Evolutionary conservation across 2,888 invertebrate species (phyloP).

Genomic region (Sycophila texana): DNA sequence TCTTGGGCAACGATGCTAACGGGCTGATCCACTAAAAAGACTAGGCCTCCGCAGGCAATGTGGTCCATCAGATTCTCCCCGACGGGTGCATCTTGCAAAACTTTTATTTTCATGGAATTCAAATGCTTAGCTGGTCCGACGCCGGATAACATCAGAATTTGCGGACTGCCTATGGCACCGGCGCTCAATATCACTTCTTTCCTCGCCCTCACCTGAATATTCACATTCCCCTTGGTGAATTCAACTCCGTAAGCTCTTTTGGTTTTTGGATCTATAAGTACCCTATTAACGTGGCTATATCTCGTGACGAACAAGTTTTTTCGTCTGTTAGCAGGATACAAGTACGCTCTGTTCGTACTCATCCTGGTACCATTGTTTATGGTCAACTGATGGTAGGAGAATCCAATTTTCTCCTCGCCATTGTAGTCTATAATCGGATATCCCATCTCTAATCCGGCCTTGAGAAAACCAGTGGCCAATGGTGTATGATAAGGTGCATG

Average conservation of each 20-base stretch:
- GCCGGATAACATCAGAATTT: slow-evolving; percentile 88
- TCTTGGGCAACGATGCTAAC: slow-evolving; percentile 57
- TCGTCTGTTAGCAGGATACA: slow-evolving; percentile 79
- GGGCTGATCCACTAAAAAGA: slow-evolving; percentile 77
- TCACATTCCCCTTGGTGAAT: slow-evolving; percentile 77
- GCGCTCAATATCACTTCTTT: slow-evolving; percentile 86
- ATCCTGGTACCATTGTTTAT: slow-evolving; percentile 82
- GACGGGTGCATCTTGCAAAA: slow-evolving; percentile 79
- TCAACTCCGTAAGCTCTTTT: slow-evolving; percentile 80
- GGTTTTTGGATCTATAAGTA: slow-evolving; percentile 78
- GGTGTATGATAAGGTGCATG: slow-evolving; percentile 78
- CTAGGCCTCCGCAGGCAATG: slow-evolving; percentile 81
- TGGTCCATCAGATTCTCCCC: slow-evolving; percentile 85
- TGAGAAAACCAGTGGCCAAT: slow-evolving; percentile 80
- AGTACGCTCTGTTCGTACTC: slow-evolving; percentile 83
- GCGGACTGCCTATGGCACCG: slow-evolving; percentile 87
- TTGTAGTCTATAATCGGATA: slow-evolving; percentile 81
- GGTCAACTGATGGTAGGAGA: slow-evolving; percentile 80
- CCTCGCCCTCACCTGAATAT: slow-evolving; percentile 78
- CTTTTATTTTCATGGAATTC: slow-evolving; percentile 77
- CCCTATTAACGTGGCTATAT: slow-evolving; percentile 79
- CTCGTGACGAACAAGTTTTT: slow-evolving; percentile 81
- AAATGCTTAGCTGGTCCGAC: slow-evolving; percentile 82
- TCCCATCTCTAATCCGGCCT: slow-evolving; percentile 80
- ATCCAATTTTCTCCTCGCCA: slow-evolving; percentile 80